phyloP scores from a whole-genome alignment of 2,888 invertebrate species.

The Bhutanitis thaidina region DNA sequence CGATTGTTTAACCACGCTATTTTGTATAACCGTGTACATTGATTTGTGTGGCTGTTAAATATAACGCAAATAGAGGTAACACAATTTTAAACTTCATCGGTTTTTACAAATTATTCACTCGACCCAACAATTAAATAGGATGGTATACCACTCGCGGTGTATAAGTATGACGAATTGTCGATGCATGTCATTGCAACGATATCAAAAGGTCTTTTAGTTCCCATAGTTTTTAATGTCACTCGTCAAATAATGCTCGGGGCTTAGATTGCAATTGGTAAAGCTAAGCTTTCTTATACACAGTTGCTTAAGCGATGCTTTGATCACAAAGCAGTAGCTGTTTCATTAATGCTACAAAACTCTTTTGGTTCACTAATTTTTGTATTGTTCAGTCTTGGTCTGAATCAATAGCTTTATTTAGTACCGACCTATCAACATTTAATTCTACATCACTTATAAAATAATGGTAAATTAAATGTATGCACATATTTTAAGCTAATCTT shows the following conservation, averaged over 20 bases:
- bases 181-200: constrained; percentile 49
- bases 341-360: background rate
- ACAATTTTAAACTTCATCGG: background rate
- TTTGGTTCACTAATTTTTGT: background rate
- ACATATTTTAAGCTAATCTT: no score
- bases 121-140: constrained; percentile 6
- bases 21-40: background rate
- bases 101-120: constrained; percentile 1
- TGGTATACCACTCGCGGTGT: constrained; percentile 2
- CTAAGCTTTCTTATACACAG: constrained; percentile 8
- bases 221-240: constrained; percentile 75
- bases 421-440: background rate
- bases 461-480: no score
- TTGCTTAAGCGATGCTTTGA: constrained; percentile 8
- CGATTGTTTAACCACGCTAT: background rate
- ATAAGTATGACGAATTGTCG: constrained; percentile 36
- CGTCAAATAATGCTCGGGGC: constrained; percentile 52
- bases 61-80: background rate
- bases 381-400: background rate
- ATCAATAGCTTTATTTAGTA: background rate
- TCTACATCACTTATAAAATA: no score
- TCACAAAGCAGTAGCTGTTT: background rate
- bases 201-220: constrained; percentile 67
- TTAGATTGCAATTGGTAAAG: constrained; percentile 31
- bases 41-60: background rate